Percentiles rank a stretch among this genome's conserved stretches.
phyloP scores from a whole-genome alignment of 1,140 invertebrate species.

The Drosophila varians region DNA sequence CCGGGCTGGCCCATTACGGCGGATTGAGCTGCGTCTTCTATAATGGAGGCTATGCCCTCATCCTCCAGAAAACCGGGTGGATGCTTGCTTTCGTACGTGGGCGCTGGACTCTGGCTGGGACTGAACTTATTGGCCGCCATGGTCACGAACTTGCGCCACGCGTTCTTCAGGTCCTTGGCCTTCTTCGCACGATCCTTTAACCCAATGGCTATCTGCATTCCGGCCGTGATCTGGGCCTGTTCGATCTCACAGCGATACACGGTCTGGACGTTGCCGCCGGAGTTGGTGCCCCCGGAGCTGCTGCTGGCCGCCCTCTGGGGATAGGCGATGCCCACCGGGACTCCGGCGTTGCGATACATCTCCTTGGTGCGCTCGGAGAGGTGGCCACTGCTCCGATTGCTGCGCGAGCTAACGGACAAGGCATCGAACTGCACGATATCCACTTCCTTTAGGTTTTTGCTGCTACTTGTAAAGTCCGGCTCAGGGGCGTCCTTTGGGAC shows the following conservation, averaged over 20 bases:
- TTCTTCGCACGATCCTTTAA: constrained; percentile 79
- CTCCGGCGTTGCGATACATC: constrained; percentile 77
- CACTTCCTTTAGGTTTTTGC: constrained; percentile 58
- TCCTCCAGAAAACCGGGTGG: constrained; percentile 66
- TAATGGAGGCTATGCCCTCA: constrained; percentile 81
- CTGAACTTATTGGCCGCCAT: constrained; percentile 83
- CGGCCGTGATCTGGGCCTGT: constrained; percentile 71
- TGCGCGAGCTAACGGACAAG: constrained; percentile 75
- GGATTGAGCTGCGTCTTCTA: constrained; percentile 59
- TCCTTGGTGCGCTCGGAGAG: constrained; percentile 81
- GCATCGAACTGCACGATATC: constrained; percentile 77
- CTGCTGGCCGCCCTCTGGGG: constrained; percentile 66
- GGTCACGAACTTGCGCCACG: constrained; percentile 83
- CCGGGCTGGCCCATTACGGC: constrained; percentile 35
- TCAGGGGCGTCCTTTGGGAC: constrained; percentile 33
- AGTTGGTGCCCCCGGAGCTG: constrained; percentile 26
- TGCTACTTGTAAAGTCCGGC: constrained; percentile 40
- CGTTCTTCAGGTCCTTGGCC: constrained; percentile 83
- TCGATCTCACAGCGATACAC: constrained; percentile 82
- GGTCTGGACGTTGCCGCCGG: constrained; percentile 62
- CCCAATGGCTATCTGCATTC: constrained; percentile 83
- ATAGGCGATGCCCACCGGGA: constrained; percentile 79
- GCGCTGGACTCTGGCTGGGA: constrained; percentile 75
- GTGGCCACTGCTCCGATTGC: constrained; percentile 76
- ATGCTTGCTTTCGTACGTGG: constrained; percentile 66